Percentiles rank a stretch among this genome's conserved stretches.
phyloP scores from a whole-genome alignment of 1,140 invertebrate genomes.

The Spodoptera litura region DNA sequence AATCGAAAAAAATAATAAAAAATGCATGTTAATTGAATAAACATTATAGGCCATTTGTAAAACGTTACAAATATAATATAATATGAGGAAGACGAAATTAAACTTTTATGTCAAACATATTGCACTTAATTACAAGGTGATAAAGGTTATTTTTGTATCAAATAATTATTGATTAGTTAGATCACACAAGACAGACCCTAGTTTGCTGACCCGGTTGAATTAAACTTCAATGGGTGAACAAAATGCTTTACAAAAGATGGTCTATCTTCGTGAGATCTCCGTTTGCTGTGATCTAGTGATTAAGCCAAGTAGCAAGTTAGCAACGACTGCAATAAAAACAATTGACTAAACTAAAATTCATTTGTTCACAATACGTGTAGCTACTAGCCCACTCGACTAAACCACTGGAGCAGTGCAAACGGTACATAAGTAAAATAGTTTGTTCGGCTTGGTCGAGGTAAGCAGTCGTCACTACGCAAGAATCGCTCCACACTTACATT shows the following conservation, averaged over 20 bases:
- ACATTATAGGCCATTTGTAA: constrained; percentile 74
- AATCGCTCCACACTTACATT: constrained; percentile 34
- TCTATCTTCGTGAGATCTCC: not conserved
- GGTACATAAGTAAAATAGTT: not conserved
- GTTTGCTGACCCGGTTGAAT: not conserved
- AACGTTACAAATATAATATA: constrained; percentile 64
- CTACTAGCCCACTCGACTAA: constrained; percentile 4
- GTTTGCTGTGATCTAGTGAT: not conserved
- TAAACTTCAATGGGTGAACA: not conserved
- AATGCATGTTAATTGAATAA: constrained; percentile 62
- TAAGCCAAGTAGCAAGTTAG: not conserved
- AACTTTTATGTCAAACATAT: constrained; percentile 66
- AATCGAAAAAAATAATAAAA: constrained; percentile 52
- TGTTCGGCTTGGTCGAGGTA: constrained; percentile 30
- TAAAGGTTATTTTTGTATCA: constrained; percentile 21
- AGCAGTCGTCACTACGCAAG: constrained; percentile 31
- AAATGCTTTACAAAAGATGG: not conserved
- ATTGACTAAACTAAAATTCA: constrained; percentile 2
- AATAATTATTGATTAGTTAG: constrained; percentile 9
- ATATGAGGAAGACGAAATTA: constrained; percentile 72
- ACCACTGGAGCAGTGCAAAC: not conserved
- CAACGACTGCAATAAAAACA: not conserved
- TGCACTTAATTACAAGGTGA: constrained; percentile 59
- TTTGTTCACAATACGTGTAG: constrained; percentile 13
- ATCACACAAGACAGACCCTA: not conserved